Evolutionary conservation across 2,113 vertebrate species (phyloP), one percentile per base, ranked within the genome.

Genomic region (Rhinolophus sinicus): DNA sequence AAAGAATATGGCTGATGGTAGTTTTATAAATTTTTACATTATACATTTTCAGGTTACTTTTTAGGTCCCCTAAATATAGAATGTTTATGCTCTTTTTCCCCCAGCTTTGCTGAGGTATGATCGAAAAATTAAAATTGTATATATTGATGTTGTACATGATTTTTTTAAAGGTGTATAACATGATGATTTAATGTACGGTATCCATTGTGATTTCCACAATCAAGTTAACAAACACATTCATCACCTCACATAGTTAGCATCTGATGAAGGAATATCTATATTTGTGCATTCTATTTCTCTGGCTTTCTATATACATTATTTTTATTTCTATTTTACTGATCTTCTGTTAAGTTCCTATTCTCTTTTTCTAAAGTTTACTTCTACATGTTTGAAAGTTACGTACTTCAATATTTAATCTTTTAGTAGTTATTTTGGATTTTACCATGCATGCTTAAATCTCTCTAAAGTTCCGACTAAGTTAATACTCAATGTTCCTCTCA

Each of bases 391-490:
- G 11, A 89, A 95, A 91, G 38, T 28, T 62, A 40, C 2, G 9
- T n/a, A 44, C 14, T 26, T 62, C 19, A 24, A 16, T 38, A 90
- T 62, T 91, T 78, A 78, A 18, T 15, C 30, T 88, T 73, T 58
- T 16, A 60, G n/a, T 44, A 8, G n/a, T 67, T 85, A 82, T 19
- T 72, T 40, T 56, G 12, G 91, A 85, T 44, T 73, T 70, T 90
- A 67, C 19, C n/a, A 62, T n/a, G 28, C 11, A 69, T 24, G 35
- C 22, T 73, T 95, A 89, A 47, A 86, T 82, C 77, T 82, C 77
- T 62, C 62, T 87, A 97, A 95, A n/a, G 18, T 24, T 95, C 12
- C 2, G 67, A 72, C 73, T 82, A 87, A 90, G 65, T 94, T 76
- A 83, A 80, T 56, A 60, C 7, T 80, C 73, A 14, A 89, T 19